Conservation (phyloP, 1,140 invertebrate genomes). For the Scaptomyza hsui region DNA sequence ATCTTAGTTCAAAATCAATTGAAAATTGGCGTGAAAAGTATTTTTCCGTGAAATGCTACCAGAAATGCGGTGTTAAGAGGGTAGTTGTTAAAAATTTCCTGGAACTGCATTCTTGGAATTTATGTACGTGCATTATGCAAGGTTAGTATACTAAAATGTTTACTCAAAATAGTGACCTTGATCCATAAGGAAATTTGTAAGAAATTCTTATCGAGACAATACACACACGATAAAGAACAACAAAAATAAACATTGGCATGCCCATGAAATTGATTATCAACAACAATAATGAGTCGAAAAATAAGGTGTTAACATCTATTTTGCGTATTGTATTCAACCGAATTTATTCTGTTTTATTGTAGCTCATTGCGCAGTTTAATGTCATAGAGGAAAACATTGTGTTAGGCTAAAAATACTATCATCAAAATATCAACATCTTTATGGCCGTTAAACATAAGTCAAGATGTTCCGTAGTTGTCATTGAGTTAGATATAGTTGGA, state of each 20-base stretch:
- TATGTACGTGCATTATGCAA: slow-evolving; percentile 15
- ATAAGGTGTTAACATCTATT: slow-evolving; percentile 36
- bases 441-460: background rate
- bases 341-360: slow-evolving; percentile 25
- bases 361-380: slow-evolving; percentile 6
- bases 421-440: slow-evolving; percentile 5
- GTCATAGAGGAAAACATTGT: slow-evolving; percentile 25
- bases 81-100: slow-evolving; percentile 17
- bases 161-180: slow-evolving; percentile 21
- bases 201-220: slow-evolving; percentile 31
- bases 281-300: slow-evolving; percentile 29
- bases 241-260: slow-evolving; percentile 26
- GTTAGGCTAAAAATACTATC: too few species aligned
- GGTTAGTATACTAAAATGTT: slow-evolving; percentile 12
- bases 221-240: slow-evolving; percentile 27
- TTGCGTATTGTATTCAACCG: slow-evolving; percentile 11
- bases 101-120: slow-evolving; percentile 18
- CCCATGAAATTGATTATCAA: slow-evolving; percentile 46
- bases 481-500: background rate
- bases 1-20: slow-evolving; percentile 24
- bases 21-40: slow-evolving; percentile 31
- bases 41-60: slow-evolving; percentile 35
- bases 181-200: slow-evolving; percentile 8
- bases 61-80: slow-evolving; percentile 6
- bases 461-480: background rate